phyloP scores from a whole-genome alignment of 2,888 invertebrate species.

The Chaetogeoica ovagalla region DNA sequence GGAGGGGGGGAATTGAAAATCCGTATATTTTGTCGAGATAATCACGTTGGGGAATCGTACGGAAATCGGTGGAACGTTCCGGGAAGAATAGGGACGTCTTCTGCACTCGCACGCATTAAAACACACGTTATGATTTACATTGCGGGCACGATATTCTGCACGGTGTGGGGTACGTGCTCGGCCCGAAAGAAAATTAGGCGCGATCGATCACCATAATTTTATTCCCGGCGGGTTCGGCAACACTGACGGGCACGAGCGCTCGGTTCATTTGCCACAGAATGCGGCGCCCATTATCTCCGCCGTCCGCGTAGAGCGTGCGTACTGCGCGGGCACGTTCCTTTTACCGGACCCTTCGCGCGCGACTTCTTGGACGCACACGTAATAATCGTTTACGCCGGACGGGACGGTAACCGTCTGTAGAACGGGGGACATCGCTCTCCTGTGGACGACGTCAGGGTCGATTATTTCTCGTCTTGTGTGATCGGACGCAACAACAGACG shows the following conservation, averaged over 20 bases:
- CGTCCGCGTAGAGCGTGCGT: neutral
- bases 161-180: too few species aligned
- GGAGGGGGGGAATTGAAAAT: too few species aligned
- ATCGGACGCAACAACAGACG: too few species aligned
- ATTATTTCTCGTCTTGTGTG: too few species aligned
- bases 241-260: slow-evolving; percentile 33
- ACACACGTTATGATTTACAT: too few species aligned
- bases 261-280: neutral
- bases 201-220: neutral
- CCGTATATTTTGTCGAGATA: too few species aligned
- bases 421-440: neutral
- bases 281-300: neutral
- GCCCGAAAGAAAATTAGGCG: too few species aligned
- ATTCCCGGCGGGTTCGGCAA: slow-evolving; percentile 35
- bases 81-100: too few species aligned
- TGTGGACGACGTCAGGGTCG: neutral
- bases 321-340: slow-evolving; percentile 32
- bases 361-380: slow-evolving; percentile 6
- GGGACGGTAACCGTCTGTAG: neutral
- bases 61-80: too few species aligned
- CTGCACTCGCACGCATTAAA: too few species aligned
- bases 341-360: neutral
- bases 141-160: too few species aligned
- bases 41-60: too few species aligned
- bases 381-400: neutral